Evolutionary conservation across 1,140 invertebrate species (phyloP).

Genomic region (Tribolium madens): DNA sequence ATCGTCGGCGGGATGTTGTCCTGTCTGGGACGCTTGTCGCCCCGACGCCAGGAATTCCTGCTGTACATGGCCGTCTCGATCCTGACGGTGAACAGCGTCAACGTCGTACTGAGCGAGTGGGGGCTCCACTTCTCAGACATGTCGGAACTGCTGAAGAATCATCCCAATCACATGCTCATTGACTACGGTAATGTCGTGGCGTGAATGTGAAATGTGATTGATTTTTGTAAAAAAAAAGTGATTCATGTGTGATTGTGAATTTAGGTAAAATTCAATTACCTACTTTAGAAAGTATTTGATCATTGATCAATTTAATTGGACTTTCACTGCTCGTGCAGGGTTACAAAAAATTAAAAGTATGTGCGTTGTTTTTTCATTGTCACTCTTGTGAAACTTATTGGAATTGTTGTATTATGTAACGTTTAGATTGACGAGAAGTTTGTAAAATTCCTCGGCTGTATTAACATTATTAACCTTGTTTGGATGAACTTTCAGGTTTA

Average conservation of each 20-base stretch:
- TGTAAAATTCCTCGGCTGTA: not conserved
- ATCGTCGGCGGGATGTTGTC: slow-evolving; percentile 65
- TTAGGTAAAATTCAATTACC: not conserved
- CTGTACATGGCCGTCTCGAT: slow-evolving; percentile 66
- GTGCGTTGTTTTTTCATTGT: not conserved
- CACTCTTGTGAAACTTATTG: not conserved
- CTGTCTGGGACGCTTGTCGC: slow-evolving; percentile 64
- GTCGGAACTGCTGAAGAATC: slow-evolving; percentile 59
- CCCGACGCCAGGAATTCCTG: slow-evolving; percentile 65
- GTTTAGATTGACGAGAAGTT: not conserved
- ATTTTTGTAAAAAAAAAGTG: not conserved
- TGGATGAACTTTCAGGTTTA: not conserved
- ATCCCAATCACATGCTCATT: slow-evolving; percentile 64
- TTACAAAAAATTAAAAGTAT: not conserved
- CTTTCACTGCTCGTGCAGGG: not conserved
- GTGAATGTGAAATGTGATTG: not conserved
- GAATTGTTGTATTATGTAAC: not conserved
- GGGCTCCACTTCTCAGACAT: slow-evolving; percentile 64
- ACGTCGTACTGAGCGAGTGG: slow-evolving; percentile 67
- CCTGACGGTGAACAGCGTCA: slow-evolving; percentile 65
- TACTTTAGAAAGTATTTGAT: not conserved
- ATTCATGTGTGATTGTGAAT: not conserved
- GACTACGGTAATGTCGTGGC: slow-evolving; percentile 63
- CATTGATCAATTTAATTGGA: not conserved
- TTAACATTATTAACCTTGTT: not conserved